Base-by-base conservation (phyloP, 2,113 vertebrate species). In the Neotoma lepida region DNA sequence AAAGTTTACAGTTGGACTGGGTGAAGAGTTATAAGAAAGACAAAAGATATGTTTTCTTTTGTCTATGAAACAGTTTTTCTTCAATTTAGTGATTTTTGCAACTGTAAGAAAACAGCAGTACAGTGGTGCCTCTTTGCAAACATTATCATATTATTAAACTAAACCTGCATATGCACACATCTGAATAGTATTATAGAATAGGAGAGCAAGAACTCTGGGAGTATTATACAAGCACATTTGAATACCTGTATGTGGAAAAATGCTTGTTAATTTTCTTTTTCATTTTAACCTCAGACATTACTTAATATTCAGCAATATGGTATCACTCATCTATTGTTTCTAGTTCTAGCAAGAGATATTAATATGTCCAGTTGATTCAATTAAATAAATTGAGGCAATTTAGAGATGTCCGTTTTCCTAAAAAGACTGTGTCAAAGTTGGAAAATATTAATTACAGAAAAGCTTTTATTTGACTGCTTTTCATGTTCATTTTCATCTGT, bases 1-100 rank as follows among this genome's bases (percentile, higher is more conserved):
- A 87, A 93, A 64, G 86, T 91, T 94, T 85, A 89, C 51, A 77
- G 24, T 81, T 80, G 87, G 28, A 73, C 18, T 71, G 64, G 30
- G 63, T 87, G n/a, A 95, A 91, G 85, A 91, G 28, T 87, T 89
- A 20, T 70, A 88, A 74, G 74, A 95, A 91, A 96, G 12, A 95
- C 58, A 94, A 95, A 93, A 78, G 22, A 76, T 46, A 74, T 73
- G 15, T 82, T 95, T 93, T 87, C 56, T 86, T 90, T 95, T 89
- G 26, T 73, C 46, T 86, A n/a, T 61, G 35, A 74, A 92, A 92
- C 92, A 68, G 26, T 85, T 81, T 88, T 88, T 35, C 33, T 94
- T 94, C 73, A 46, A 86, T 94, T 89, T n/a, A 51, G 10, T 84
- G 41, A 24, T 66, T 91, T 76, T 90, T 91, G 20, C 10, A 91